phyloP scores from a whole-genome alignment of 2,797 vertebrate genomes.

The Myotis findleyi region DNA sequence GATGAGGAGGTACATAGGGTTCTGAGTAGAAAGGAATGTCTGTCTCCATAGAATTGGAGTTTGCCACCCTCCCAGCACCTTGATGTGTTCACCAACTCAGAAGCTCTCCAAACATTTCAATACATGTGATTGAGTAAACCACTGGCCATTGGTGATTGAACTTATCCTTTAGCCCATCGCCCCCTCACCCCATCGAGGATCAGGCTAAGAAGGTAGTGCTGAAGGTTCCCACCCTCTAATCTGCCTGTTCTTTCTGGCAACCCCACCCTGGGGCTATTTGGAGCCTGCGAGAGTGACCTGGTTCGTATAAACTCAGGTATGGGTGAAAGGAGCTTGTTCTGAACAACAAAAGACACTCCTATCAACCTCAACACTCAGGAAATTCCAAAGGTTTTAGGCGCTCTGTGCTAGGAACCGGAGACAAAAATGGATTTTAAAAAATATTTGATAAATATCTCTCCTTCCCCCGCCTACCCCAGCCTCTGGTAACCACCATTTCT shows the following conservation, averaged over 20 bases:
- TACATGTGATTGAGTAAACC: not conserved
- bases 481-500: not conserved
- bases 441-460: not conserved
- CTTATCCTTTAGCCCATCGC: not conserved
- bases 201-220: not conserved
- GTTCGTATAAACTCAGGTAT: not conserved
- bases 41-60: not conserved
- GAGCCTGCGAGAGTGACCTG: not conserved
- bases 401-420: not conserved
- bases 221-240: not conserved
- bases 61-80: not conserved
- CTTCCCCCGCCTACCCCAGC: not conserved
- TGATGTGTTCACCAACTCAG: not conserved
- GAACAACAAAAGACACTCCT: not conserved
- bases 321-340: not conserved
- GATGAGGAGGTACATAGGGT: not conserved
- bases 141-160: not conserved
- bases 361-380: not conserved
- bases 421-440: not conserved
- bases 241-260: not conserved
- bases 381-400: conserved; percentile 4
- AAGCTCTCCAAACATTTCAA: not conserved
- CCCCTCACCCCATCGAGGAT: not conserved
- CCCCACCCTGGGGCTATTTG: not conserved
- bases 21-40: not conserved